Evolutionary conservation across 2,888 invertebrate species (phyloP).

Genomic region (Tetropium fuscum): DNA sequence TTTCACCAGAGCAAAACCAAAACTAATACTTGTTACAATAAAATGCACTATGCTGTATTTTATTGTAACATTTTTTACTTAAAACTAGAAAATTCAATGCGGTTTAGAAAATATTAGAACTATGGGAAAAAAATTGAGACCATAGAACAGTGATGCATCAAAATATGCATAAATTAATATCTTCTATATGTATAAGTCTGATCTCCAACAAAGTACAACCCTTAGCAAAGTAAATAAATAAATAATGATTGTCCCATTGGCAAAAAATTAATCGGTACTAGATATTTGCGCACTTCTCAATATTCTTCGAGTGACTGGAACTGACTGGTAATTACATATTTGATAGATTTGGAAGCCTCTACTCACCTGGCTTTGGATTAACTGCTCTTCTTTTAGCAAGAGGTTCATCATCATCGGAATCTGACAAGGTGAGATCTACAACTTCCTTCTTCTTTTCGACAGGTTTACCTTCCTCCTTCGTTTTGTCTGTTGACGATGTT

Average conservation of each 20-base stretch:
- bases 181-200: no score
- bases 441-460: conserved; percentile 64
- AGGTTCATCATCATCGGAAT: conserved; percentile 78
- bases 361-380: conserved; percentile 63
- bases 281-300: conserved; percentile 19
- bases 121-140: no score
- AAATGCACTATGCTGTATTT: no score
- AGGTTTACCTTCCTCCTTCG: conserved; percentile 42
- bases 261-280: conserved; percentile 16
- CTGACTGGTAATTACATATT: conserved; percentile 7
- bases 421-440: conserved; percentile 80
- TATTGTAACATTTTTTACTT: no score
- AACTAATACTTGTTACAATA: no score
- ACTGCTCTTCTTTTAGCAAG: conserved; percentile 70
- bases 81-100: no score
- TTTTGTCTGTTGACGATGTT: conserved; percentile 52
- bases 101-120: no score
- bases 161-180: no score
- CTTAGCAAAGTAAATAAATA: conserved; percentile 3
- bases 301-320: conserved; percentile 25
- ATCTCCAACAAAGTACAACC: neutral
- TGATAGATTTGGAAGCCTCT: neutral
- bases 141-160: no score
- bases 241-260: neutral
- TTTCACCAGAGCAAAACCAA: no score